Conservation (phyloP, 2,113 vertebrate species). For the Apodemus speciosus region DNA sequence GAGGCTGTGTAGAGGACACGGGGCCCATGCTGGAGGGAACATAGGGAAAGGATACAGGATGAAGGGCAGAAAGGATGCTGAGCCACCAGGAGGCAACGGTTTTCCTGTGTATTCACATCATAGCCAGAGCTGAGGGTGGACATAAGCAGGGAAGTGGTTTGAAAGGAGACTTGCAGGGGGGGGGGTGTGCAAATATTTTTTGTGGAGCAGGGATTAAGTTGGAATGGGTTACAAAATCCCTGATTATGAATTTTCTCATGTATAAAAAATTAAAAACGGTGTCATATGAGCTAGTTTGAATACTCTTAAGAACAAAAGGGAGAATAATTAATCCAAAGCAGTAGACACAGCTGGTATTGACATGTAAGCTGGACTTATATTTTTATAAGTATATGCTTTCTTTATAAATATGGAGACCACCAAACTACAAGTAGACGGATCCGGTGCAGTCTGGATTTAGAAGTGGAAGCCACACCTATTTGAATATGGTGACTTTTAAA, state of each 20-base stretch:
- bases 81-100: not conserved
- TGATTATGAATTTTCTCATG: not conserved
- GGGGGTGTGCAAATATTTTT: not conserved
- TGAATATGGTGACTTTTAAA: conserved; percentile 7
- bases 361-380: not conserved
- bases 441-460: not conserved
- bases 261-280: not conserved
- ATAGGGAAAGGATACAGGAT: not conserved
- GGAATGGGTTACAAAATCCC: not conserved
- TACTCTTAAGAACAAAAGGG: not conserved
- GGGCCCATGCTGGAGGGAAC: not conserved
- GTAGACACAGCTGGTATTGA: not conserved
- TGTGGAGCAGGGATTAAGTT: not conserved
- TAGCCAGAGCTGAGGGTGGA: not conserved
- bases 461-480: not conserved
- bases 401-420: not conserved
- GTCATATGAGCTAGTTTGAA: not conserved
- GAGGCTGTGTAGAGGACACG: not conserved
- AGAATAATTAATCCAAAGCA: not conserved
- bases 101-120: not conserved
- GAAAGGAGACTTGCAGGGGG: not conserved
- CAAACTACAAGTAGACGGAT: not conserved
- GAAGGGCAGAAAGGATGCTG: not conserved
- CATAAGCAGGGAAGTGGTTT: too few relatives aligned
- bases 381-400: not conserved